Evolutionary conservation across 1,140 invertebrate genomes (phyloP).

Genomic region (Coelopa frigida): DNA sequence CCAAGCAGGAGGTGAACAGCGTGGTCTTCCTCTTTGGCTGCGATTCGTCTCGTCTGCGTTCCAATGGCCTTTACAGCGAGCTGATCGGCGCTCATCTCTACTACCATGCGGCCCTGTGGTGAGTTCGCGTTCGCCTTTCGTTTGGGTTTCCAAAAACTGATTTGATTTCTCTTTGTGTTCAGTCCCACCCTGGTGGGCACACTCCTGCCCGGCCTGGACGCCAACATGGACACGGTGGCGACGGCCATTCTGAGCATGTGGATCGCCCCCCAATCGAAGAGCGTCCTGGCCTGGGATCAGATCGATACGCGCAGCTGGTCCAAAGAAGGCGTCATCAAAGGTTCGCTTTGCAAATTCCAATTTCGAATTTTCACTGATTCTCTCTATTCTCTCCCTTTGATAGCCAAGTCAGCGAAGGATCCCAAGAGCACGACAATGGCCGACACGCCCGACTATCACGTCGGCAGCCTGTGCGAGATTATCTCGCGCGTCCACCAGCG

Average conservation of each 20-base stretch:
- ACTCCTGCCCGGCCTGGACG: slow-evolving; percentile 34
- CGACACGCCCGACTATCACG: slow-evolving; percentile 11
- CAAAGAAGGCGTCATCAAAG: slow-evolving; percentile 27
- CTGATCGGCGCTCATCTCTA: slow-evolving; percentile 37
- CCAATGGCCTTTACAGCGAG: slow-evolving; percentile 32
- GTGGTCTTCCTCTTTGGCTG: slow-evolving; percentile 41
- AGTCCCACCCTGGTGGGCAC: slow-evolving; percentile 35
- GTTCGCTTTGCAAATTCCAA: slow-evolving; percentile 20
- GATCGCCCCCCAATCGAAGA: slow-evolving; percentile 20
- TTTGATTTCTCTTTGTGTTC: too few relatives aligned
- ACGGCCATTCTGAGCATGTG: slow-evolving; percentile 29
- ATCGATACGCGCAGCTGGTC: slow-evolving; percentile 28
- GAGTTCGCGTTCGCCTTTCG: too few relatives aligned
- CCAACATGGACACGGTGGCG: slow-evolving; percentile 32
- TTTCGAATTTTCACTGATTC: not conserved
- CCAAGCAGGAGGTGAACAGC: slow-evolving; percentile 23
- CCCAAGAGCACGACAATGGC: not conserved
- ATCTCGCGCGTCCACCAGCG: slow-evolving; percentile 29
- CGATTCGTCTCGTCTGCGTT: slow-evolving; percentile 33
- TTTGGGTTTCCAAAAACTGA: too few relatives aligned
- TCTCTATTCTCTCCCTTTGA: slow-evolving; percentile 1
- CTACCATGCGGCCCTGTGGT: slow-evolving; percentile 36
- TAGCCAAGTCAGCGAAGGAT: not conserved
- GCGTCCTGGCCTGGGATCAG: slow-evolving; percentile 29
- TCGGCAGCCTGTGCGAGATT: slow-evolving; percentile 27